Percentiles rank a stretch among this genome's conserved stretches.
Evolutionary conservation across 2,113 vertebrate species (phyloP).

Genomic region (Willisornis vidua): DNA sequence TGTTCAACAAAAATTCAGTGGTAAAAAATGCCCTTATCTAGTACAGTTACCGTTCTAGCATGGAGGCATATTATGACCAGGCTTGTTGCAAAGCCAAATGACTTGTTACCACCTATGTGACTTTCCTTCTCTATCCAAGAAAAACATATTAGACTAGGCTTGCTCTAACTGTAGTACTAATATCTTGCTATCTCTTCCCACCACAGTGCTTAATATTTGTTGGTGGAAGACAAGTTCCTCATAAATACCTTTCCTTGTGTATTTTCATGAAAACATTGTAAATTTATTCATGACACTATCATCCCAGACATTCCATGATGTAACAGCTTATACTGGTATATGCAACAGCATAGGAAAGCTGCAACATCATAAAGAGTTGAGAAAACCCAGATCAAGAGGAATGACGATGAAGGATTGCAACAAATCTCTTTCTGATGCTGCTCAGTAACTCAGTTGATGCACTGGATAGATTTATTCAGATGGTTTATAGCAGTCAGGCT

Average conservation of each 20-base stretch:
- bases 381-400: not conserved
- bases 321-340: constrained; percentile 26
- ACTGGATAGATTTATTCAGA: not conserved
- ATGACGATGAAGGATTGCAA: not conserved
- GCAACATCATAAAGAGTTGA: constrained; percentile 14
- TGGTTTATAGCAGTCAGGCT: not conserved
- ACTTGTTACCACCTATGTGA: not conserved
- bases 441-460: not conserved
- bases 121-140: not conserved
- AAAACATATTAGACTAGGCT: not conserved
- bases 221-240: not conserved
- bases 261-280: not conserved
- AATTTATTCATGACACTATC: constrained; percentile 52
- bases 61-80: not conserved
- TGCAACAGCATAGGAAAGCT: constrained; percentile 9
- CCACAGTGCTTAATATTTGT: not conserved
- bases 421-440: not conserved
- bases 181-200: not conserved
- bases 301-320: not conserved
- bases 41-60: not conserved
- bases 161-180: not conserved
- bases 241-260: not conserved
- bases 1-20: not conserved
- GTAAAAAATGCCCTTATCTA: not conserved
- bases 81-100: not conserved